phyloP scores from a whole-genome alignment of 2,113 vertebrate species.

The Brachypodius melanocephalos region DNA sequence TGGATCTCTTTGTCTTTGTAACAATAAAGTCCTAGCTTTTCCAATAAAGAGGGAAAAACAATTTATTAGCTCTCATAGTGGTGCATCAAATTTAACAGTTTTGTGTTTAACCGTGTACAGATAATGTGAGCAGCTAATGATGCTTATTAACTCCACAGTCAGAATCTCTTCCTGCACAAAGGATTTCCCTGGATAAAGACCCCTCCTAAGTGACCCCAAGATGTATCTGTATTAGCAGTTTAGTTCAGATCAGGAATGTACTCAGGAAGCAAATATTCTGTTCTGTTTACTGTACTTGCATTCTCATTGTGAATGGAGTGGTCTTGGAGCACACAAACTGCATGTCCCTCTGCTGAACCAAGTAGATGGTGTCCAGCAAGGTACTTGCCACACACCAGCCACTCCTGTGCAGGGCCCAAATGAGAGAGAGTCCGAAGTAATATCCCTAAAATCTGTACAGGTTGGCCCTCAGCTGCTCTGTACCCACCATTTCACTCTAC shows the following conservation, averaged over 20 bases:
- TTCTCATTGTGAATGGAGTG: background rate
- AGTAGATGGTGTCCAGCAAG: background rate
- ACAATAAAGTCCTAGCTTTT: background rate
- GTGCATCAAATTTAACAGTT: background rate
- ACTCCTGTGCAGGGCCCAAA: background rate
- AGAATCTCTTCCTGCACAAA: background rate
- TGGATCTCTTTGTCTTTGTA: background rate
- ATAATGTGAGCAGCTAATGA: background rate
- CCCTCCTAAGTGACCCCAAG: background rate
- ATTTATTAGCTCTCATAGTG: background rate
- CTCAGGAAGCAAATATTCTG: background rate
- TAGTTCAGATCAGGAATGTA: background rate
- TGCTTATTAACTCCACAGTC: background rate
- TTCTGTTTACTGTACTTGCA: background rate
- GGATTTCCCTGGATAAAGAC: background rate
- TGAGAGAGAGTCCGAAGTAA: rapidly evolving
- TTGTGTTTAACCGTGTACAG: background rate
- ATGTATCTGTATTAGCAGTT: background rate
- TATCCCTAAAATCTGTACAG: background rate
- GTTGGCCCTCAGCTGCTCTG: background rate
- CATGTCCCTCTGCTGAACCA: background rate
- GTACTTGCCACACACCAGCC: background rate
- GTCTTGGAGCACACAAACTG: background rate
- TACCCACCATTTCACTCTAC: background rate
- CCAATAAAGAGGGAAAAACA: background rate